A percentile compares a stretch with the other conserved stretches of the same genome.
phyloP scores from a whole-genome alignment of 2,113 vertebrate genomes.

The Nycticorax nycticorax region DNA sequence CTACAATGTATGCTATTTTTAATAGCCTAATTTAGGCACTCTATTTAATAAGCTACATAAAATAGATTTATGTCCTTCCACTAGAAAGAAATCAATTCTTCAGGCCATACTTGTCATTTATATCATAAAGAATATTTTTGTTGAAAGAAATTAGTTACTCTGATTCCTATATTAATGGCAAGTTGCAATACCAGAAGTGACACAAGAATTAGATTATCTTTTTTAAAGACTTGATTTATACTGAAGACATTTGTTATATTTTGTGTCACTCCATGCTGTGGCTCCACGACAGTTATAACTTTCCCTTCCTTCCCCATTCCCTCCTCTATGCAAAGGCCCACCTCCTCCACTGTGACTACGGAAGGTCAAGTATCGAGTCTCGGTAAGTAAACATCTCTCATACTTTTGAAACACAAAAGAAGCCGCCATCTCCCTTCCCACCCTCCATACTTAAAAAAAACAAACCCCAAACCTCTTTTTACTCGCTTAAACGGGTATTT shows the following conservation, averaged over 20 bases:
- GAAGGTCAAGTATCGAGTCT: conserved; percentile 57
- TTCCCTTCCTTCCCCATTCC: conserved; percentile 57
- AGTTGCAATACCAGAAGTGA: conserved; percentile 63
- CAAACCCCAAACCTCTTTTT: conserved; percentile 35
- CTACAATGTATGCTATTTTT: conserved; percentile 78
- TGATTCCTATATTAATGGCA: conserved; percentile 62
- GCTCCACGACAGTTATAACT: conserved; percentile 40
- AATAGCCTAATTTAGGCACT: conserved; percentile 88
- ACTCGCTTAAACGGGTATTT: conserved; percentile 52
- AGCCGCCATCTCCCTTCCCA: background rate
- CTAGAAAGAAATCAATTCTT: conserved; percentile 85
- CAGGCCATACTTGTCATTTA: conserved; percentile 80
- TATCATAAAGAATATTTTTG: conserved; percentile 78
- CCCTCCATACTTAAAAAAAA: conserved; percentile 14
- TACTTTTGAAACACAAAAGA: conserved; percentile 52
- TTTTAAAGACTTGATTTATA: conserved; percentile 52
- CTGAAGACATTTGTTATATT: conserved; percentile 16
- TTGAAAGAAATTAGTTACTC: conserved; percentile 74
- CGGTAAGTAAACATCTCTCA: conserved; percentile 64
- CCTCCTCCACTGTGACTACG: conserved; percentile 56
- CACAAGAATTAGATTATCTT: conserved; percentile 59
- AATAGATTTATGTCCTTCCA: conserved; percentile 86
- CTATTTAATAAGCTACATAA: conserved; percentile 84
- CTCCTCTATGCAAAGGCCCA: conserved; percentile 61
- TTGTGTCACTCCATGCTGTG: conserved; percentile 50